Evolutionary conservation across 2,113 vertebrate genomes (phyloP), one percentile per base, ranked within the genome.

Genomic region (Calyptomena viridis): DNA sequence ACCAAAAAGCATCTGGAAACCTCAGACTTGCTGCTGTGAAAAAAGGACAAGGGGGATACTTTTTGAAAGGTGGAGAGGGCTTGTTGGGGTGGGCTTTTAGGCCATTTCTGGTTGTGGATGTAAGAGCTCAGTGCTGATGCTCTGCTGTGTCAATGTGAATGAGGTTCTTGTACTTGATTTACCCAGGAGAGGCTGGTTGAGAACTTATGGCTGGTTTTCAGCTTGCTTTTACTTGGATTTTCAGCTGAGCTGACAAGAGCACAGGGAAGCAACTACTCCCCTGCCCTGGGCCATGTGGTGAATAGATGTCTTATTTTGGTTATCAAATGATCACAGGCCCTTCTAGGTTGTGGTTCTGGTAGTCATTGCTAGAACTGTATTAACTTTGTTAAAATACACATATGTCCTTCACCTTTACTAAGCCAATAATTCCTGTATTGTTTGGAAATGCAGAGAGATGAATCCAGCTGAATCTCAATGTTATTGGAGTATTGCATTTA

Each of bases 21-120:
- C 13, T 83, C 71, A 44, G 50, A 66, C 17, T 25, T 52, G 23
- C 62, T 90, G 24, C 66, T 59, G 6, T 52, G 35, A 6, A 40
- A 40, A 47, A 40, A 52, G 8, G 7, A 7, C 4, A 2, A 14
- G 30, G 27, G 35, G 3, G 19, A 11, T n/a, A 8, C 1, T 1
- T 47, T 64, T 49, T 56, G n/a, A 16, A 53, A 20, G 5, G 31
- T 11, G 6, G 50, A 30, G 25, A 9, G 33, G 30, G 14, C 12
- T 77, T 25, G 12, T 10, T 39, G 40, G 30, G 9, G 18, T 49
- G 40, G 9, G 4, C 4, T 50, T 22, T 25, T 24, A 30, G 15
- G 67, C 18, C 14, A 9, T 25, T 33, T 55, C 42, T 84, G 31
- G 23, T 69, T 13, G 2, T 9, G 28, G 44, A 5, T 44, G 7